Percentiles rank a stretch among this genome's conserved stretches.
These are phyloP conservation scores for Athalia circularis DNA, from an alignment of 2,888 invertebrate species.

Conservation along the genomic window DNA sequence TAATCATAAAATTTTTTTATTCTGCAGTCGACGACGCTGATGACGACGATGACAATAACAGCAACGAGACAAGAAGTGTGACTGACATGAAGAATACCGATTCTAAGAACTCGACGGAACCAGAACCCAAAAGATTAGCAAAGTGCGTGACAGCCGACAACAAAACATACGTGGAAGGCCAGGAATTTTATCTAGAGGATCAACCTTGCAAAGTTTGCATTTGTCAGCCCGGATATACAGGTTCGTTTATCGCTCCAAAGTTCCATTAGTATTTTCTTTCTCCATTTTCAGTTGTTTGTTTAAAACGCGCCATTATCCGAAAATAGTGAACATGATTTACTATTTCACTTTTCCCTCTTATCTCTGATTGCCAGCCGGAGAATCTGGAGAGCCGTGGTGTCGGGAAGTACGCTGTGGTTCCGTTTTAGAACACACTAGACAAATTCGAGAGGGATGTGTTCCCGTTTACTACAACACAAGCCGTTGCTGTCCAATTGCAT, in stretches of 20 bases:
- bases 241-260: constrained; percentile 45
- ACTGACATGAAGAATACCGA: not conserved
- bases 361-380: constrained; percentile 44
- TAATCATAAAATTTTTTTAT: not conserved
- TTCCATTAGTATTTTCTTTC: not conserved
- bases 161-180: constrained; percentile 53
- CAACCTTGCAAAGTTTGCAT: constrained; percentile 54
- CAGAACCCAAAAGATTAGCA: constrained; percentile 18
- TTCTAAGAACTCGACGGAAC: not conserved
- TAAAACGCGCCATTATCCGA: not conserved
- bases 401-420: constrained; percentile 49
- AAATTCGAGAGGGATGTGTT: constrained; percentile 55
- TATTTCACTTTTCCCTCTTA: not conserved
- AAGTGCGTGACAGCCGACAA: constrained; percentile 47
- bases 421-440: constrained; percentile 49
- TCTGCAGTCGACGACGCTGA: not conserved
- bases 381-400: constrained; percentile 54
- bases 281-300: not conserved
- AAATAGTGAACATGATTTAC: not conserved
- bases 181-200: constrained; percentile 54
- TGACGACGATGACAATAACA: not conserved
- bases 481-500: constrained; percentile 36
- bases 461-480: constrained; percentile 54
- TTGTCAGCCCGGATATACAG: constrained; percentile 55
- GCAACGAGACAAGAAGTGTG: not conserved